Percentiles rank a stretch among this genome's conserved stretches.
phyloP scores from a whole-genome alignment of 2,113 vertebrate species.

The Trinectes maculatus region DNA sequence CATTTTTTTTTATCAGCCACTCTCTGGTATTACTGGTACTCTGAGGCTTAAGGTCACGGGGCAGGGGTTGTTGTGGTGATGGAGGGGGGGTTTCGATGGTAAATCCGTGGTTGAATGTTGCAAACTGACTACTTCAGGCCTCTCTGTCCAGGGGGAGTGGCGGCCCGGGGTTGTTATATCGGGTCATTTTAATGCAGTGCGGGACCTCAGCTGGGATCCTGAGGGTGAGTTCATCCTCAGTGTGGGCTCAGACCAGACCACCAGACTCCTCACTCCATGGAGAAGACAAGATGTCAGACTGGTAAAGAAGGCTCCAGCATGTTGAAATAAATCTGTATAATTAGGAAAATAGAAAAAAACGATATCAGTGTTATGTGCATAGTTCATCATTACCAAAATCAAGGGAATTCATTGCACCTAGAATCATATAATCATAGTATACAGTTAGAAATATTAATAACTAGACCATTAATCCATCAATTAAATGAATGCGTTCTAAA shows the following conservation, averaged over 20 bases:
- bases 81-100: neutral
- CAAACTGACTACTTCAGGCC: neutral
- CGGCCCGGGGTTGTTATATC: constrained; percentile 90
- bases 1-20: neutral
- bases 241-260: constrained; percentile 94
- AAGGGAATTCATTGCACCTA: no score
- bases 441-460: no score
- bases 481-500: no score
- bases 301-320: constrained; percentile 78
- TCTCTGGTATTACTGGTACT: no score
- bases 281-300: constrained; percentile 79
- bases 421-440: no score
- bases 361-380: no score
- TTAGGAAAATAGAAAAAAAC: no score
- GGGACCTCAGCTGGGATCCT: constrained; percentile 94
- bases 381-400: no score
- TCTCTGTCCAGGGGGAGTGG: constrained; percentile 86
- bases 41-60: neutral
- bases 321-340: no score
- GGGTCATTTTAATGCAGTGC: constrained; percentile 92
- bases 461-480: no score
- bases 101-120: neutral
- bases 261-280: constrained; percentile 93
- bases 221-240: constrained; percentile 94
- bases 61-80: neutral